Base-by-base conservation (phyloP, 2,113 vertebrate species). In the Gymnobelideus leadbeateri region DNA sequence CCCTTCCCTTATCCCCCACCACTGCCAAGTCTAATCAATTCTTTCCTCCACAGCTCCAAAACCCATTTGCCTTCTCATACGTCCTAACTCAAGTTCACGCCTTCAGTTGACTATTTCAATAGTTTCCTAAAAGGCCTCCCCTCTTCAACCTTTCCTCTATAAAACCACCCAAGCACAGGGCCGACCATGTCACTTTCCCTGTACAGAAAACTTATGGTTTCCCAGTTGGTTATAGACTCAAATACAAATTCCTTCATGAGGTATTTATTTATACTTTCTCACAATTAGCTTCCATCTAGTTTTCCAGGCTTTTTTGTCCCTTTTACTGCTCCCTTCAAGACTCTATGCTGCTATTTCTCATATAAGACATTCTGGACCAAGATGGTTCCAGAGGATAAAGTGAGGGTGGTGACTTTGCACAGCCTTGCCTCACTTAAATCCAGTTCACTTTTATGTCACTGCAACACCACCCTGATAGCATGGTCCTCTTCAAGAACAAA, bases 181-280 rank as follows among this genome's bases (percentile, higher is more conserved):
- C 25, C 28, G 23, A 37, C 7, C 9, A 11, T 0, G 31, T 3
- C 7, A 28, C 47, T 26, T 26, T 8, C 46, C 7, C 37, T 84
- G 1, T n/a, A 84, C 5, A 84, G 68, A 43, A 84, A 84, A 6
- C 1, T 84, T 7, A 0, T 0, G 50, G 49, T 21, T 94, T 49
- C 89, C 14, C 43, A 37, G 46, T 16, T 47, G 46, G 0, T 12
- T 19, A 61, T 10, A 25, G 46, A 55, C 51, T 54, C 28, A 43
- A 16, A 92, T 93, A 0, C 84, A 25, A 95, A 94, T 43, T 14
- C 47, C 8, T 49, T n/a, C 8, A 6, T 0, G 9, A 50, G 92
- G 89, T 51, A n/a, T 43, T 91, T 10, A 92, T 93, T 91, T 10
- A 92, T 93, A 94, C 49, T 46, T 57, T 37, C 51, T n/a, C 54